Base-by-base conservation (phyloP, 2,888 invertebrate genomes). In the Pandemis cinnamomeana region DNA sequence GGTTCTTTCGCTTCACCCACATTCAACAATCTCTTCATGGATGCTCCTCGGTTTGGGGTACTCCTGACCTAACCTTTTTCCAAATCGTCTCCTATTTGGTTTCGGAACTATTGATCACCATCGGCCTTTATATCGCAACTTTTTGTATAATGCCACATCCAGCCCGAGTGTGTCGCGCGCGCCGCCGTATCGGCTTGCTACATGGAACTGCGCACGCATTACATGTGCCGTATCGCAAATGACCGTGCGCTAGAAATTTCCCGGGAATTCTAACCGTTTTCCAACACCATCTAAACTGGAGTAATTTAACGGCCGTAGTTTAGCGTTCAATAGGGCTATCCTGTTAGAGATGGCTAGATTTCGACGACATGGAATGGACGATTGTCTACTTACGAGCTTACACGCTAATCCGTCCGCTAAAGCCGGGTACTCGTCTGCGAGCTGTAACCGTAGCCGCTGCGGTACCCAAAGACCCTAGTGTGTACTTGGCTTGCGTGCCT, bases 221-320 rank as follows among this genome's bases (percentile, higher is more conserved):
- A 88, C 88, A 86, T 79, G 89, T 81, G 81, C 82, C 87, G 87
- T 82, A 78, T 81, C 77, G 86, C 85, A 88, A 91, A 89, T 89
- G 88, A 89, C 88, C 87, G 85, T 84, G 83, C 80, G 77, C 75
- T 86, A 86, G 88, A 89, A 89, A 90, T 86, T 88, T 87, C 84
- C 80, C 77, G 80, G 84, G 83, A 86, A 85, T 85, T 81, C 81
- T 80, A 81, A 79, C 80, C 80, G 85, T 89, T 89, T 91, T 88
- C 85, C 85, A 81, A 84, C 84, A 83, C 85, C 82, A 84, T 87
- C 87, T 83, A 87, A 87, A 88, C 88, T 86, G 80, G 82, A 83
- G 82, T 84, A 84, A 86, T 88, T 87, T 73, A 84, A 82, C 82
- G 51, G 53, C 41, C 7, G 3, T 27, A 48, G 36, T 5, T 15